Conservation (phyloP, 2,113 vertebrate genomes). For the Mixornis gularis region DNA sequence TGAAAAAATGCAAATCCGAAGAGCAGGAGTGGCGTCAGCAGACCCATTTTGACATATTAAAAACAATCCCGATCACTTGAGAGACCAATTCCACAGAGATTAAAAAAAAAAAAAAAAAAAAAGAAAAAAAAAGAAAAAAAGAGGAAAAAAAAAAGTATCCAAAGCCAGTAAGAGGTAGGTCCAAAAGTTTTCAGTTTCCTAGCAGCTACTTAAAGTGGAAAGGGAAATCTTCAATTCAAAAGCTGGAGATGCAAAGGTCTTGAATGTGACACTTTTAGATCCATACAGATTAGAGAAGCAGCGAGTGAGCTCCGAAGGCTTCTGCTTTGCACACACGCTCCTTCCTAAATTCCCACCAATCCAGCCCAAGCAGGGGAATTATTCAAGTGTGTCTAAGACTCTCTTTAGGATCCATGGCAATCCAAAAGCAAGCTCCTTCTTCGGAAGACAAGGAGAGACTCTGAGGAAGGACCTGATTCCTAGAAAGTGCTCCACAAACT, state of each 20-base stretch:
- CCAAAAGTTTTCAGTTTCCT: slow-evolving; percentile 73
- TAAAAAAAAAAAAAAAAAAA: background rate
- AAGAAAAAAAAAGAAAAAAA: background rate
- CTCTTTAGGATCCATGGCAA: slow-evolving; percentile 61
- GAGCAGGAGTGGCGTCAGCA: slow-evolving; percentile 86
- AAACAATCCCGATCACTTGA: slow-evolving; percentile 78
- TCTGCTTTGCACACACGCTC: slow-evolving; percentile 54
- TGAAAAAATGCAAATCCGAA: slow-evolving; percentile 88
- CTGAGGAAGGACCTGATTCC: slow-evolving; percentile 57
- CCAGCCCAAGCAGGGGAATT: slow-evolving; percentile 54
- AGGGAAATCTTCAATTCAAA: slow-evolving; percentile 31
- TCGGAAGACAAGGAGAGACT: slow-evolving; percentile 55
- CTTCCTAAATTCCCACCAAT: slow-evolving; percentile 67
- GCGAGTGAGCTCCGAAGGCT: slow-evolving; percentile 38
- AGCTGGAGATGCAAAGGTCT: slow-evolving; percentile 45
- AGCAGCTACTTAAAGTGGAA: slow-evolving; percentile 63
- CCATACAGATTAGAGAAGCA: slow-evolving; percentile 50
- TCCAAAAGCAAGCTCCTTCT: slow-evolving; percentile 67
- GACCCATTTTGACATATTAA: slow-evolving; percentile 95
- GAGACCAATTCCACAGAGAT: slow-evolving; percentile 83
- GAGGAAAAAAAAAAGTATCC: slow-evolving; percentile 55
- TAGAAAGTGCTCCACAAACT: slow-evolving; percentile 75
- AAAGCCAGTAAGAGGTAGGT: slow-evolving; percentile 75
- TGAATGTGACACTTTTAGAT: slow-evolving; percentile 57
- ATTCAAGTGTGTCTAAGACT: slow-evolving; percentile 60